These are phyloP conservation scores for Halichondria panicea DNA, from an alignment of 37 sponge, comb jelly and placozoan genomes.

Conservation along the genomic window DNA sequence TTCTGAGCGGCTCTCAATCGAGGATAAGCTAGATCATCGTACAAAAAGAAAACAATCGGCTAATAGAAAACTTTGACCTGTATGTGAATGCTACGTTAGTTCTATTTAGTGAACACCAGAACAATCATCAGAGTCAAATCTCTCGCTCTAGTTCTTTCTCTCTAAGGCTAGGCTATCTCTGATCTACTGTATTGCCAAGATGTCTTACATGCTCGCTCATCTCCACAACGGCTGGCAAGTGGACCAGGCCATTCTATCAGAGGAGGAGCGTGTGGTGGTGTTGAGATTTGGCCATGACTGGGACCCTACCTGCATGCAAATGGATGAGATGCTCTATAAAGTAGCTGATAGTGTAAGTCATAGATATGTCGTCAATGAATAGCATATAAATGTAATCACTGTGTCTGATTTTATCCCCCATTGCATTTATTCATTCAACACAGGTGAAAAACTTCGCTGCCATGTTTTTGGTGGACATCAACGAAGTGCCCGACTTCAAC, in stretches of 20 bases:
- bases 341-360: conserved; percentile 81
- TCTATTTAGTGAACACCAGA: too few species aligned
- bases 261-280: conserved; percentile 95
- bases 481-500: conserved; percentile 96
- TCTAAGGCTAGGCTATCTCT: too few species aligned
- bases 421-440: not conserved
- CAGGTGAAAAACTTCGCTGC: conserved; percentile 85
- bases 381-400: not conserved
- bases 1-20: too few species aligned
- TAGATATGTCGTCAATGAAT: too few species aligned
- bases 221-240: conserved; percentile 98
- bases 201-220: conserved; percentile 99
- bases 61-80: too few species aligned
- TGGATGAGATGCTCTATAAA: conserved; percentile 96
- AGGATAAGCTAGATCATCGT: too few species aligned
- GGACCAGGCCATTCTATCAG: conserved; percentile 95
- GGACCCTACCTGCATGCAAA: conserved; percentile 99
- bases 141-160: too few species aligned
- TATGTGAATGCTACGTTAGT: too few species aligned
- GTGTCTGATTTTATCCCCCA: not conserved
- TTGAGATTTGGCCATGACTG: conserved; percentile 98
- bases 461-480: conserved; percentile 91
- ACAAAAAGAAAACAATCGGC: too few species aligned
- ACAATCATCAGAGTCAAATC: too few species aligned
- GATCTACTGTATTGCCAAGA: too few species aligned